Base-by-base conservation (phyloP, 2,113 vertebrate species). In the Scomber japonicus region DNA sequence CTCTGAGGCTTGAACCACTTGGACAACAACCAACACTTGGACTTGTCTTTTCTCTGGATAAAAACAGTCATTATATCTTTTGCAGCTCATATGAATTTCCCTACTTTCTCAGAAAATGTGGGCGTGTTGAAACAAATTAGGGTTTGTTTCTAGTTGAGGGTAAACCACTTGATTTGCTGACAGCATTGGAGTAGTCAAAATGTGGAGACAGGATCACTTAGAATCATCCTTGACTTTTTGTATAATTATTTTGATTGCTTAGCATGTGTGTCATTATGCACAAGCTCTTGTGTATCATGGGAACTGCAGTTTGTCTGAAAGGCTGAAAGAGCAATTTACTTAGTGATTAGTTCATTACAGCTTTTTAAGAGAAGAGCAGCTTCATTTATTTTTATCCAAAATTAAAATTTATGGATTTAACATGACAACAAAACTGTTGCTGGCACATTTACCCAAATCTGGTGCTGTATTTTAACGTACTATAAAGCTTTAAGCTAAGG, bases 21-120 rank as follows among this genome's bases (percentile, higher is more conserved):
- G 89, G 81, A 80, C 30, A 12, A 11, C 11, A 19, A 21, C 65
- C 89, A 87, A 30, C 50, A 19, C 48, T 84, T 71, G 56, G 73
- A 71, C 30, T 68, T 11, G 1, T 49, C 10, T 15, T 70, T 63
- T 60, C 17, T 31, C 70, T 4, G 15, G 62, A 68, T 45, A 59
- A n/a, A 84, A 69, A 71, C 74, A 68, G 13, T 65, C 57, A 62
- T 84, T 82, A 70, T 40, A 60, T 66, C 64, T 78, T 30, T 60
- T 31, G 66, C 19, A 66, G n/a, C 51, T 19, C 48, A 5, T 31
- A 30, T 69, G 73, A 30, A 75, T 68, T 64, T 61, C 30, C 15
- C 3, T 46, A 40, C 64, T 63, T 72, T 59, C 31, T 60, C 50
- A 69, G 60, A 71, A 61, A 61, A 61, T 12, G 10, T 66, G 4